These are phyloP conservation scores for Alloscopus bannaensis DNA, from an alignment of 2,888 invertebrate genomes.

Conservation along the genomic window DNA sequence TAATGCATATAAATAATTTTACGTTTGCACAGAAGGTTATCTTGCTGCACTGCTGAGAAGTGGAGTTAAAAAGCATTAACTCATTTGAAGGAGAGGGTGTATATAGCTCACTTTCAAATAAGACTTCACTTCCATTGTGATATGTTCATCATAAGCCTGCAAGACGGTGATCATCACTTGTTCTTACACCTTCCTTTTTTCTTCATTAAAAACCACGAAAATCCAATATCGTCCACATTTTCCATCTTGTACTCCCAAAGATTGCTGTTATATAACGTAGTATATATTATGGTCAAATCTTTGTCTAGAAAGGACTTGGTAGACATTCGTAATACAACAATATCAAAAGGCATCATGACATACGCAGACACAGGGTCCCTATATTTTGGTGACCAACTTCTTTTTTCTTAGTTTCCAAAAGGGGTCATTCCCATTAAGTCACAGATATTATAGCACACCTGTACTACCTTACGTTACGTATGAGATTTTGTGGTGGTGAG, in stretches of 20 bases:
- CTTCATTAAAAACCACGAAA: neutral
- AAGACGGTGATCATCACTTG: neutral
- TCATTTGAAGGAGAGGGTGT: constrained; percentile 36
- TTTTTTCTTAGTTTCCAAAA: constrained; percentile 16
- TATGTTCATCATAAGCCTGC: too few species aligned
- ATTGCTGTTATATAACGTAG: too few species aligned
- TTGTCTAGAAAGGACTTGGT: too few species aligned
- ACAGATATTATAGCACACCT: constrained; percentile 6
- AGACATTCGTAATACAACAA: too few species aligned
- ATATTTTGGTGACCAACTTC: constrained; percentile 37
- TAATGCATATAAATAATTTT: neutral
- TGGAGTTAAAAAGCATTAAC: too few species aligned
- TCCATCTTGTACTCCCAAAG: neutral
- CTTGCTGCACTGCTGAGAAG: constrained; percentile 44
- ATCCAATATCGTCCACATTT: constrained; percentile 7
- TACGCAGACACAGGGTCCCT: too few species aligned
- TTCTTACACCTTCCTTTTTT: constrained; percentile 17
- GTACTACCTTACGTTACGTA: too few species aligned
- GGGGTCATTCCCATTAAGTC: constrained; percentile 52
- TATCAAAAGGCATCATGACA: too few species aligned
- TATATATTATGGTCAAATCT: too few species aligned
- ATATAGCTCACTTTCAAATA: too few species aligned
- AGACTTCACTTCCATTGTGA: too few species aligned
- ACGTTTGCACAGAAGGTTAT: constrained; percentile 37
- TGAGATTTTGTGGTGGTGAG: too few species aligned